A percentile compares a stretch with the other conserved stretches of the same genome.
phyloP scores from a whole-genome alignment of 2,888 invertebrate species.

The Stenodera caucasica region DNA sequence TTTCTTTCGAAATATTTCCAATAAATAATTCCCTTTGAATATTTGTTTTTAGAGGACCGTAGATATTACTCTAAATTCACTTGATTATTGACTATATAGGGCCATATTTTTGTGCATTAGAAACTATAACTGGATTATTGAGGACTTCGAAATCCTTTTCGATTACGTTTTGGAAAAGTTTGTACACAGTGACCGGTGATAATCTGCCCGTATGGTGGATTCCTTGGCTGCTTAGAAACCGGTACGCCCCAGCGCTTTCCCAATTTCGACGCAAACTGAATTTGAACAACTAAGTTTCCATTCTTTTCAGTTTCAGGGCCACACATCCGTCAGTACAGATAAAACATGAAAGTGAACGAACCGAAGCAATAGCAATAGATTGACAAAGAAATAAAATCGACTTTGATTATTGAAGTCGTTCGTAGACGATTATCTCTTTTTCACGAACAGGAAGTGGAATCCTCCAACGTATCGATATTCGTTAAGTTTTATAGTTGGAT shows the following conservation, averaged over 20 bases:
- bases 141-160: not conserved
- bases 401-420: constrained; percentile 46
- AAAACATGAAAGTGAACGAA: constrained; percentile 43
- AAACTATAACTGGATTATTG: not conserved
- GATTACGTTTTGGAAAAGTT: constrained; percentile 15
- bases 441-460: not conserved
- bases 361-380: constrained; percentile 29
- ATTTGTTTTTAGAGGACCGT: not conserved
- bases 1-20: not conserved
- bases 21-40: not conserved
- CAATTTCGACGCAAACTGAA: constrained; percentile 52
- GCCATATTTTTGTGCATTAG: not conserved
- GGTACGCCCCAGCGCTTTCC: constrained; percentile 48
- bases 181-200: constrained; percentile 45
- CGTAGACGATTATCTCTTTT: constrained; percentile 43
- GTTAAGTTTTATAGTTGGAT: constrained; percentile 34
- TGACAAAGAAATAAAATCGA: constrained; percentile 34
- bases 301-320: constrained; percentile 33
- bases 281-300: constrained; percentile 52
- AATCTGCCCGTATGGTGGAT: constrained; percentile 48
- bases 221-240: constrained; percentile 41
- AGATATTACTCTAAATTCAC: no score
- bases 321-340: constrained; percentile 33
- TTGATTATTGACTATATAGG: not conserved
- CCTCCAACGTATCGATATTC: constrained; percentile 37